Evolutionary conservation across 92 coral and sea anemone genomes (phyloP).

Genomic region (Galaxea fascicularis): DNA sequence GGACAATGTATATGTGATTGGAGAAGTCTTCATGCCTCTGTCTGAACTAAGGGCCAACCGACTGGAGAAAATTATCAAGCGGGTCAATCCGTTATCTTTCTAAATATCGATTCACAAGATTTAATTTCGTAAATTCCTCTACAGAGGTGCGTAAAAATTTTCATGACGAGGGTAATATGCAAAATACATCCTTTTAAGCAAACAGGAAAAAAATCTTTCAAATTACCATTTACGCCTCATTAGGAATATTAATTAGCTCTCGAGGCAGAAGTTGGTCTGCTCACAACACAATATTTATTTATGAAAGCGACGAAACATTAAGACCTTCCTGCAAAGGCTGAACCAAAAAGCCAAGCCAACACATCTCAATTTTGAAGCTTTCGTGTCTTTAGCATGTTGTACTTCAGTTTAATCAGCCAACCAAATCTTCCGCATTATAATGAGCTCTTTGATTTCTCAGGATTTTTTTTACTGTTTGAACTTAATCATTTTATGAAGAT

Average conservation of each 20-base stretch:
- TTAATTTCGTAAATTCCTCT: slow-evolving; percentile 7
- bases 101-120: slow-evolving; percentile 29
- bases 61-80: slow-evolving; percentile 82
- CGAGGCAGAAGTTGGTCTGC: background rate
- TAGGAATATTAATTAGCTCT: background rate
- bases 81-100: slow-evolving; percentile 84
- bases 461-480: background rate
- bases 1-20: slow-evolving; percentile 90
- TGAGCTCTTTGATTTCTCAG: background rate
- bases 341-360: too few species aligned
- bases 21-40: slow-evolving; percentile 90
- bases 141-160: background rate
- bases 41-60: slow-evolving; percentile 91
- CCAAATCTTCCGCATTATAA: background rate
- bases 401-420: background rate
- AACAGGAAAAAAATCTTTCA: slow-evolving; percentile 57
- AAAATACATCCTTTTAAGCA: slow-evolving; percentile 18
- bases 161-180: slow-evolving; percentile 1
- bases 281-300: background rate
- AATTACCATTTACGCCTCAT: background rate
- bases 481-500: too few species aligned
- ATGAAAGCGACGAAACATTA: background rate
- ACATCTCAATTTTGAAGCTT: background rate
- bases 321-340: background rate
- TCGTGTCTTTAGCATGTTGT: background rate